Percentiles rank a stretch among this genome's conserved stretches.
phyloP scores from a whole-genome alignment of 2,888 invertebrate species.

The Apodemia hepburni region DNA sequence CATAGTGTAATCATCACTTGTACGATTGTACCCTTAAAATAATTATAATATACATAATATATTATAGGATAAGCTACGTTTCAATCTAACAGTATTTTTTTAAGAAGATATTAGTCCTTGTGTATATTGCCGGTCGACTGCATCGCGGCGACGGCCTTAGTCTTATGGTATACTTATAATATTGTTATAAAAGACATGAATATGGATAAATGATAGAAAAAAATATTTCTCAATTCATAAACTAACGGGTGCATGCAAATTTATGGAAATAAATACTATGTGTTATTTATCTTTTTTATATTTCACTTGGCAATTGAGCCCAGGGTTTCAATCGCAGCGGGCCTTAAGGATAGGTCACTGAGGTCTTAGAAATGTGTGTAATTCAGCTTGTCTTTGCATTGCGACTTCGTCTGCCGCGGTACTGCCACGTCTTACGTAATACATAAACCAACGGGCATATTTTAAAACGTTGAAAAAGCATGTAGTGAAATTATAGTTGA shows the following conservation, averaged over 20 bases:
- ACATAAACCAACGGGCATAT: constrained; percentile 13
- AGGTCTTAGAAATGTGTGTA: constrained; percentile 40
- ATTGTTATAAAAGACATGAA: constrained; percentile 75
- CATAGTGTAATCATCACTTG: constrained; percentile 73
- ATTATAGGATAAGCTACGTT: constrained; percentile 76
- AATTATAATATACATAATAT: constrained; percentile 69
- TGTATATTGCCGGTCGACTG: constrained; percentile 71
- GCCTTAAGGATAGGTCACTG: constrained; percentile 36
- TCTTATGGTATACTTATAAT: constrained; percentile 72
- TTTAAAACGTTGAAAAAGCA: neutral
- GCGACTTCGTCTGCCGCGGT: constrained; percentile 27
- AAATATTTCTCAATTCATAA: constrained; percentile 74
- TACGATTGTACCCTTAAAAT: constrained; percentile 74
- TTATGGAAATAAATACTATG: constrained; percentile 71
- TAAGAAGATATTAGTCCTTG: constrained; percentile 80
- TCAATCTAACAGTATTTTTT: constrained; percentile 81
- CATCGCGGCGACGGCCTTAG: constrained; percentile 64
- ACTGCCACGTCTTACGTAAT: constrained; percentile 23
- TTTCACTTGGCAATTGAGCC: constrained; percentile 67
- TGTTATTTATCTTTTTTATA: constrained; percentile 80
- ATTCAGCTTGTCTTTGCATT: constrained; percentile 44
- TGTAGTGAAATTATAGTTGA: constrained; percentile 9
- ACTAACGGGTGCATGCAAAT: constrained; percentile 79
- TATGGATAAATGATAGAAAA: constrained; percentile 71
- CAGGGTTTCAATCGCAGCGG: constrained; percentile 71